A percentile compares a stretch with the other conserved stretches of the same genome.
These are phyloP conservation scores for Haliclona indistincta DNA, from an alignment of 37 sponge, comb jelly and placozoan genomes.

Conservation along the genomic window DNA sequence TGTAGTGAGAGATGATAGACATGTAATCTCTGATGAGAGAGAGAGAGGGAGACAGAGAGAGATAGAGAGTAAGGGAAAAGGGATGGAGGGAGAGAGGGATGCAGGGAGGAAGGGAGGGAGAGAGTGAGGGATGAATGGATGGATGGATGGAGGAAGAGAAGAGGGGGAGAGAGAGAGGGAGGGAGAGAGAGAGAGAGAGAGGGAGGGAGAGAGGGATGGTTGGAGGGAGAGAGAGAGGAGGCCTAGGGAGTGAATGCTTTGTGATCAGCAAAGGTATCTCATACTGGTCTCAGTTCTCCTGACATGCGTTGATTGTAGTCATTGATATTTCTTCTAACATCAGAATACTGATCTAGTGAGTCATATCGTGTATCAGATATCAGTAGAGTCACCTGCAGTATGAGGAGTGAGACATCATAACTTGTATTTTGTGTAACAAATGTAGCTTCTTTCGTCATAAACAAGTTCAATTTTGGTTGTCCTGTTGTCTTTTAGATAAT, in stretches of 20 bases:
- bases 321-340: conserved; percentile 30
- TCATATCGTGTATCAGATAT: neutral
- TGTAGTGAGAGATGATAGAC: too few relatives aligned
- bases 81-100: neutral
- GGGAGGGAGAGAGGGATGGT: neutral
- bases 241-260: conserved; percentile 10
- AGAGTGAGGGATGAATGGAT: conserved; percentile 2
- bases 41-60: too few relatives aligned
- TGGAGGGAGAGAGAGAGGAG: conserved; percentile 3
- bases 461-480: too few relatives aligned
- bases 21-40: too few relatives aligned
- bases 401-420: too few relatives aligned
- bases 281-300: conserved; percentile 82
- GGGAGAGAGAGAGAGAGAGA: neutral
- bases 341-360: neutral
- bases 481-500: too few relatives aligned
- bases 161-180: conserved; percentile 16
- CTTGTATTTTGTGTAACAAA: too few relatives aligned
- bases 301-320: conserved; percentile 92
- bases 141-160: conserved; percentile 1
- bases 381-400: too few relatives aligned
- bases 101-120: neutral
- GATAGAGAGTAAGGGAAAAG: neutral
- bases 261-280: too few relatives aligned
- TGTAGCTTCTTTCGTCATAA: too few relatives aligned